phyloP scores from a whole-genome alignment of 2,113 vertebrate species.

The Gracilinanus agilis region DNA sequence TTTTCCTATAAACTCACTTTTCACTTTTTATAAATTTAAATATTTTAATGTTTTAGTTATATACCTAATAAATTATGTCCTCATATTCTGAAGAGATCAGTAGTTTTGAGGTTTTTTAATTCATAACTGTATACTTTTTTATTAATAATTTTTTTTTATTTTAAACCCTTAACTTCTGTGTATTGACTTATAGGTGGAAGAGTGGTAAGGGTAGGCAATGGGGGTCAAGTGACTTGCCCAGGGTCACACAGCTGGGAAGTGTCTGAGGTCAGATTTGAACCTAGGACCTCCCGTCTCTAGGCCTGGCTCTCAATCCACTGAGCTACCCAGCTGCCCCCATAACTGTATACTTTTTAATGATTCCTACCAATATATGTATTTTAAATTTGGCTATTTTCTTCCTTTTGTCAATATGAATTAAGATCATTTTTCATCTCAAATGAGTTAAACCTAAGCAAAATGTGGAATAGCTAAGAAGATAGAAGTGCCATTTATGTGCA shows the following conservation, averaged over 20 bases:
- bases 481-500: slow-evolving; percentile 38
- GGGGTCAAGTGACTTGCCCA: too few species aligned
- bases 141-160: too few species aligned
- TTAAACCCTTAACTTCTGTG: too few species aligned
- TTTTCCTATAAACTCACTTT: background rate
- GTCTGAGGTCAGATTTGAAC: too few species aligned
- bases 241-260: too few species aligned
- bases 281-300: too few species aligned
- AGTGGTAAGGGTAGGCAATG: too few species aligned
- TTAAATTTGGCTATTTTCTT: background rate
- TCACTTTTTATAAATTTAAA: background rate
- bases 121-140: too few species aligned
- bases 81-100: background rate
- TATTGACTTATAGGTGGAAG: too few species aligned
- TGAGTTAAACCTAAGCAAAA: slow-evolving; percentile 24
- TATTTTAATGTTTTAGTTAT: background rate
- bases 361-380: background rate
- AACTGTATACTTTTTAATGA: background rate
- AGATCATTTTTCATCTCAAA: background rate
- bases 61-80: background rate
- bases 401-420: background rate
- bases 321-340: too few species aligned
- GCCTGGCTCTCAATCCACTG: too few species aligned
- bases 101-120: background rate
- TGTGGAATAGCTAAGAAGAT: slow-evolving; percentile 46